Evolutionary conservation across 2,888 invertebrate species (phyloP), one percentile per base, ranked within the genome.

Genomic region (Pachycephus smyrnensis): DNA sequence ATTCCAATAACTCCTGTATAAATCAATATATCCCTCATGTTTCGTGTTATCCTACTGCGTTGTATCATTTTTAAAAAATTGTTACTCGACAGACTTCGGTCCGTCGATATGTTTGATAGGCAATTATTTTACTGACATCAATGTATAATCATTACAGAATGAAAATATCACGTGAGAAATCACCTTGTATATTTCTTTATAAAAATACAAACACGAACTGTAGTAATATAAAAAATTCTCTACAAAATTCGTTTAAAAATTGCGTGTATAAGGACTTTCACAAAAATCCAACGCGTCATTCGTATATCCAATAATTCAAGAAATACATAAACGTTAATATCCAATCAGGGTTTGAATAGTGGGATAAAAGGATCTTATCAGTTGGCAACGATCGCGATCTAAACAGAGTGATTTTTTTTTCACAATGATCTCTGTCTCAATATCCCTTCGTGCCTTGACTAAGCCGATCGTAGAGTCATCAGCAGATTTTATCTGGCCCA

Each of bases 391-490:
- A 68, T 90, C 89, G 68, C 89, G 86, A 82, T 91, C 91, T 73
- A 92, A 89, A 83, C 89, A 89, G 68, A 92, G 81, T 11, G 89
- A 90, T 80, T 92, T 92, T 68, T 90, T 87, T 84, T 92, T 92
- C n/a, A 90, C 87, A 9, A 90, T 87, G 75, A 92, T 88, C 80
- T 92, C 92, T 55, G 90, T 88, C 80, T 92, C 92, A 31, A 92
- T 80, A 73, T 85, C 83, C 30, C 85, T 84, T 12, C 90, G 86
- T 31, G 87, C 88, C 75, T 89, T 88, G 36, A 82, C 82, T 32
- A 90, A 80, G 32, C 80, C 84, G 9, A 87, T 85, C 36, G 92
- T 84, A 12, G 89, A 87, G 32, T 88, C 88, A 75, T 90, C 89
- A 0, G 91, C 91, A 73, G 89, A 88, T 30, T 90, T 84, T 31